Evolutionary conservation across 2,888 invertebrate species (phyloP), one percentile per base, ranked within the genome.

Genomic region (Meiosimyza decipiens): DNA sequence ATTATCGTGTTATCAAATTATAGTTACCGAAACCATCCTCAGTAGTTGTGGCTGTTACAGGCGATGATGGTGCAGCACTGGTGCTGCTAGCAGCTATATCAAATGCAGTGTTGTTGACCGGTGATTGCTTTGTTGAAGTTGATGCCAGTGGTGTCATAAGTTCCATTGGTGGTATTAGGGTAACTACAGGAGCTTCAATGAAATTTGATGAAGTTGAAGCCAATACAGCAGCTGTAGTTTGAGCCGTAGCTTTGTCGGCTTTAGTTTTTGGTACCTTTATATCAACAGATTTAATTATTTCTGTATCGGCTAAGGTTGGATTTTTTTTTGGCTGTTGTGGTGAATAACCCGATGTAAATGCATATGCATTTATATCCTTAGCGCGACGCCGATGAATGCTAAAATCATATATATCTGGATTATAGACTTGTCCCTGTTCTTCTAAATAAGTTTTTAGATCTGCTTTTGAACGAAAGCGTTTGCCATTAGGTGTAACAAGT

Each of bases 401-500:
- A 78, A 91, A 91, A 80, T 91, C 91, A 77, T 91, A 91, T 69
- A 89, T 87, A 63, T 88, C 88, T 0, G 89, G 89, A 77, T 89
- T 89, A 71, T 90, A 88, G 7, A 88, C 85, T 49, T 83, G 79
- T 0, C 85, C 86, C 51, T 82, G 82, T 22, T 87, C 86, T 74
- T 87, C 87, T 2, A 88, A 79, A 71, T 83, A 86, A 13, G 86
- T 78, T 78, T 89, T 89, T 1, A 91, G 86, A 79, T 91, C 91
- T 28, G 89, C 88, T 77, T 89, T 89, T 1, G 90, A 90, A 52
- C 91, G 86, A 76, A 92, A 91, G 75, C 89, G 90, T 76, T 90
- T 89, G n/a, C 90, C 90, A 62, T 89, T 89, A 0, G 91, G 90
- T 76, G 91, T 90, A 0, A 93, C 89, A 71, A 95, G 89, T 60